Evolutionary conservation across 1,140 invertebrate genomes (phyloP), one percentile per base, ranked within the genome.

Genomic region (Luehdorfia chinensis): DNA sequence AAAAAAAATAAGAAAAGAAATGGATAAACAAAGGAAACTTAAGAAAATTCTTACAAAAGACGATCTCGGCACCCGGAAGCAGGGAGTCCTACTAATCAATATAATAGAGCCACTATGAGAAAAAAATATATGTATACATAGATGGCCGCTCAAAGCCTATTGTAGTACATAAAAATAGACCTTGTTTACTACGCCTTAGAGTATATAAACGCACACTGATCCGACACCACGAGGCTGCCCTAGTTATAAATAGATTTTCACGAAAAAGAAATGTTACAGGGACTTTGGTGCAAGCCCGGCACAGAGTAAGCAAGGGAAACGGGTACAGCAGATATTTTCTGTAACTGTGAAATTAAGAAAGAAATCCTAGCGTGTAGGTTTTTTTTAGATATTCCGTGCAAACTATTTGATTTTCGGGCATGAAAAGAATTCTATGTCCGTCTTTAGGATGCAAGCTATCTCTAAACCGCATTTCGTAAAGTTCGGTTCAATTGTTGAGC

Each of bases 191-290:
- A 30, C 1, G 16, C 19, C 34, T 52, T 63, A 65, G 37, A 46
- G 51, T 63, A 36, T 27, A 57, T 43, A 9, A 48, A 21, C 19
- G 15, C 27, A 27, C 9, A 34, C 47, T 12, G 5, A 33, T 15
- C 36, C 50, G 59, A 27, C 23, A 21, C 7, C 65, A 61, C 69
- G 66, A 68, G 67, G 66, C 72, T 73, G 78, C 73, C 77, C 78
- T 85, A 83, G 75, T 85, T 85, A 85, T 85, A 85, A 85, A 85
- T 85, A 85, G 81, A 85, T 85, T 85, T 85, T 83, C 75, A 83
- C 81, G 78, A 83, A 85, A 84, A 85, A 85, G 81, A 85, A 85
- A 85, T 78, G 81, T 85, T 85, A 80, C 80, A 75, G 78, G 74
- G 80, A 78, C 77, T 83, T 78, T 73, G 80, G 72, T 84, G 77